phyloP scores from a whole-genome alignment of 2,797 vertebrate genomes.

The Characodon lateralis region DNA sequence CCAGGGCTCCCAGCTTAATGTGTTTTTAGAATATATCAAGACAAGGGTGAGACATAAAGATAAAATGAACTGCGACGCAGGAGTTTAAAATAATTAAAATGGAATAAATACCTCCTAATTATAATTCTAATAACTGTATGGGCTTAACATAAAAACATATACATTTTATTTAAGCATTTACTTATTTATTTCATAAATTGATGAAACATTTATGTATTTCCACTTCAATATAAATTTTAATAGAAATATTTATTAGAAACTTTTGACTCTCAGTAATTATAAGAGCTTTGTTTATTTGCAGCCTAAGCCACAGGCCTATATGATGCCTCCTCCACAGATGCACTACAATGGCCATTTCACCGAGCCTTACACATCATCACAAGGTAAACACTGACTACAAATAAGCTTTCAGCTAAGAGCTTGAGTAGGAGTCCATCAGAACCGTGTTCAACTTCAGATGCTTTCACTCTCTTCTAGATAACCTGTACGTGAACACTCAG shows the following conservation, averaged over 20 bases:
- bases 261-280: neutral
- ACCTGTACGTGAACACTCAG: slow-evolving; percentile 94
- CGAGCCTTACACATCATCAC: slow-evolving; percentile 93
- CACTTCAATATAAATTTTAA: neutral
- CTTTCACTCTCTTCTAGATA: slow-evolving; percentile 81
- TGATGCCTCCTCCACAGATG: slow-evolving; percentile 92
- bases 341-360: slow-evolving; percentile 96
- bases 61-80: neutral
- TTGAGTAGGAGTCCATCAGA: neutral
- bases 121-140: neutral
- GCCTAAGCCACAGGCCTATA: slow-evolving; percentile 92
- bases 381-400: slow-evolving; percentile 81
- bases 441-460: neutral
- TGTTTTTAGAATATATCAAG: too few species aligned
- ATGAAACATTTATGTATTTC: neutral
- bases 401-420: neutral
- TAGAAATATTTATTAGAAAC: neutral
- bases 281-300: slow-evolving; percentile 63
- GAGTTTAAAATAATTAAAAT: neutral
- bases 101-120: neutral
- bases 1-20: too few species aligned
- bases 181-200: neutral
- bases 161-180: neutral
- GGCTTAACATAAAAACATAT: neutral
- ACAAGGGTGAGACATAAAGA: neutral